phyloP scores from a whole-genome alignment of 2,888 invertebrate species.

The Xylocampa areola region DNA sequence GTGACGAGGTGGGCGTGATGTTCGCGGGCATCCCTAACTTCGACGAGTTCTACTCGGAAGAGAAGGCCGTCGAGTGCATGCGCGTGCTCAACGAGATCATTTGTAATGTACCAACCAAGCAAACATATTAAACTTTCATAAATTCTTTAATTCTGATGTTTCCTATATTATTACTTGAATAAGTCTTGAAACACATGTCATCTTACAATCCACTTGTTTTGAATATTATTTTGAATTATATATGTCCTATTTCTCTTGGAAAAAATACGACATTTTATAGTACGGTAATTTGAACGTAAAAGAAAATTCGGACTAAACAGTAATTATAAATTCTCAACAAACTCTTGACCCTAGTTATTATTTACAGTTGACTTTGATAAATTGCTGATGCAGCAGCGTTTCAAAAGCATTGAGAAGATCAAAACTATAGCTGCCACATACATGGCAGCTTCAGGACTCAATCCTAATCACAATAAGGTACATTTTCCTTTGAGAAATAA shows the following conservation, averaged over 20 bases:
- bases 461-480: slow-evolving; percentile 92
- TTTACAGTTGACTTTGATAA: slow-evolving; percentile 96
- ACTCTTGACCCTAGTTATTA: not conserved
- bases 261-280: too few species aligned
- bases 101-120: slow-evolving; percentile 90
- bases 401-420: slow-evolving; percentile 97
- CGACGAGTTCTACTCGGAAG: slow-evolving; percentile 99
- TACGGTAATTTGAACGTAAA: too few species aligned
- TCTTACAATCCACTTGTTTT: too few species aligned
- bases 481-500: not conserved
- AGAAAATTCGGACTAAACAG: too few species aligned
- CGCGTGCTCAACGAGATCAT: slow-evolving; percentile 99
- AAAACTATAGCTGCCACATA: slow-evolving; percentile 98
- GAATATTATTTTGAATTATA: too few species aligned
- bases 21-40: slow-evolving; percentile 99
- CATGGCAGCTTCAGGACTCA: slow-evolving; percentile 98
- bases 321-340: too few species aligned
- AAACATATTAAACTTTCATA: slow-evolving; percentile 11
- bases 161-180: too few species aligned
- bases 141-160: not conserved
- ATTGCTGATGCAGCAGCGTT: slow-evolving; percentile 95
- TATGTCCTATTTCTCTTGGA: too few species aligned
- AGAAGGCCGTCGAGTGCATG: slow-evolving; percentile 99
- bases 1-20: slow-evolving; percentile 97
- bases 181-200: too few species aligned